Evolutionary conservation across 2,888 invertebrate species (phyloP).

Genomic region (Rhamphomyia laevipes): DNA sequence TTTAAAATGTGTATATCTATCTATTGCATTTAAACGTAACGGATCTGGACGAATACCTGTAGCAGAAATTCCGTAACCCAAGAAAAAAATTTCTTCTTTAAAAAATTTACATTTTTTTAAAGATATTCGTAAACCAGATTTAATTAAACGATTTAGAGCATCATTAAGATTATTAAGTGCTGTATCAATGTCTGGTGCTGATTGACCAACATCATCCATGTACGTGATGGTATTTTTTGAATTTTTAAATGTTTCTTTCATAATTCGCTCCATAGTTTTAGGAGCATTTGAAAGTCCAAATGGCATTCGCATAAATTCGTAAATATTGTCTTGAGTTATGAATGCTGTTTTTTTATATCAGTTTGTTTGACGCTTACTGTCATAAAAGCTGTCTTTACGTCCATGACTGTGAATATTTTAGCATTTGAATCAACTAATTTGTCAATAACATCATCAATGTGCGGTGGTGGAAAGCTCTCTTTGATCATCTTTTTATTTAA

Average conservation of each 20-base stretch:
- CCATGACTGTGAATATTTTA: conserved; percentile 3
- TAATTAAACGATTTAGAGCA: background rate
- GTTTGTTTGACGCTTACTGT: background rate
- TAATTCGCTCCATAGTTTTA: background rate
- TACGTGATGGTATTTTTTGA: background rate
- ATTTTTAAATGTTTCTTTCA: background rate
- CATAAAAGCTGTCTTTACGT: conserved; percentile 5
- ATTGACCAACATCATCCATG: conserved; percentile 2
- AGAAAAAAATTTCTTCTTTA: conserved; percentile 4
- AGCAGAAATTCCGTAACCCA: conserved; percentile 4
- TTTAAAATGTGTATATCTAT: background rate
- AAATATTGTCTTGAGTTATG: conserved; percentile 4
- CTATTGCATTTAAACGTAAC: background rate
- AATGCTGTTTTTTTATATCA: conserved; percentile 6
- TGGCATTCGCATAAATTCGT: conserved; percentile 3
- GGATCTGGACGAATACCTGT: background rate
- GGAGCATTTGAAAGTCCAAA: background rate
- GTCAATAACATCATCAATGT: conserved; percentile 3
- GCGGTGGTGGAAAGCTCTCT: conserved; percentile 2
- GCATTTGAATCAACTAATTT: background rate
- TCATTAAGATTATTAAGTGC: background rate
- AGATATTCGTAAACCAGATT: background rate
- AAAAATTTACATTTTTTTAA: conserved; percentile 2
- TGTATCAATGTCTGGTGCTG: background rate
- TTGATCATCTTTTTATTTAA: conserved; percentile 4